phyloP scores from a whole-genome alignment of 92 coral and sea anemone genomes.

The Actinernus sp. region DNA sequence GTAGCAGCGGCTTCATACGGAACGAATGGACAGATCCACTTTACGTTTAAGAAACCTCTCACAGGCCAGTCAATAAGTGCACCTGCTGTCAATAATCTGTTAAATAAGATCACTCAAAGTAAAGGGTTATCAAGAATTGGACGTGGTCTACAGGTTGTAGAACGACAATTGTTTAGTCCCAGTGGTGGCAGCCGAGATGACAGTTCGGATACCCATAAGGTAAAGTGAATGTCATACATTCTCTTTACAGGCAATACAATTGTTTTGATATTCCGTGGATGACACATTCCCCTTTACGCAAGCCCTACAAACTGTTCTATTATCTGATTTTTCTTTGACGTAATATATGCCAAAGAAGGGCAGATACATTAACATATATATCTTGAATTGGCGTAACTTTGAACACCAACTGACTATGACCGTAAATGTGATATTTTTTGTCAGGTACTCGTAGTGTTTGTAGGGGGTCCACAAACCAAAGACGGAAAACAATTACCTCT shows the following conservation, averaged over 20 bases:
- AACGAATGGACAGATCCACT: conserved; percentile 20
- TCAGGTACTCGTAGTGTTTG: conserved; percentile 63
- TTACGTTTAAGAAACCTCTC: conserved; percentile 56
- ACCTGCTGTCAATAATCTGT: conserved; percentile 49
- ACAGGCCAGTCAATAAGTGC: conserved; percentile 27
- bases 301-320: too few relatives aligned
- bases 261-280: too few relatives aligned
- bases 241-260: too few relatives aligned
- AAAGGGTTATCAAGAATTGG: conserved; percentile 60
- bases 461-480: conserved; percentile 51
- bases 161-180: conserved; percentile 37
- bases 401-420: too few relatives aligned
- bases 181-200: conserved; percentile 34
- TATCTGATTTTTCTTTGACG: too few relatives aligned
- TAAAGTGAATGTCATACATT: neutral
- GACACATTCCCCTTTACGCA: too few relatives aligned
- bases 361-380: too few relatives aligned
- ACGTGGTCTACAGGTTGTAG: conserved; percentile 41
- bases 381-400: too few relatives aligned
- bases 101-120: conserved; percentile 51
- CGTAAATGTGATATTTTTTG: too few relatives aligned
- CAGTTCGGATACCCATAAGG: conserved; percentile 7
- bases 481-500: conserved; percentile 23
- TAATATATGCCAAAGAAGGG: too few relatives aligned
- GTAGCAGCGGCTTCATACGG: conserved; percentile 70